These are phyloP conservation scores for Phrynosoma platyrhinos DNA, from an alignment of 2,113 vertebrate genomes.

Conservation along the genomic window DNA sequence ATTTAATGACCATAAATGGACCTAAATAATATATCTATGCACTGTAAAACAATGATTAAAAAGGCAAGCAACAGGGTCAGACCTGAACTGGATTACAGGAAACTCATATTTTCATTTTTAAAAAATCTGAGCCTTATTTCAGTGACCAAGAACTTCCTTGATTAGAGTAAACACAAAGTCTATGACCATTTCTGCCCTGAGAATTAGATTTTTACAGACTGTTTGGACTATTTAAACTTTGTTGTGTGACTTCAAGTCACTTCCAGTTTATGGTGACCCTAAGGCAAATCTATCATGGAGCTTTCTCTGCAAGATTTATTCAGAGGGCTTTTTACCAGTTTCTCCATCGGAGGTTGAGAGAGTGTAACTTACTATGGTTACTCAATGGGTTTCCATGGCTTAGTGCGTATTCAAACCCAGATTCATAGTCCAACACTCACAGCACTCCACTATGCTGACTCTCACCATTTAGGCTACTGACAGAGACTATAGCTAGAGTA, in stretches of 20 bases:
- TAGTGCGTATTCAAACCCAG: too few relatives aligned
- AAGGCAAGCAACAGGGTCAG: slow-evolving; percentile 13
- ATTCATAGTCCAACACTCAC: too few relatives aligned
- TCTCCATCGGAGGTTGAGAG: too few relatives aligned
- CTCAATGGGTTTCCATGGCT: too few relatives aligned
- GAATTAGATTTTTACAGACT: not conserved
- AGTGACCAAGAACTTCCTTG: slow-evolving; percentile 57
- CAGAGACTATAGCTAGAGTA: not conserved
- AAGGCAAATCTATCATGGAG: too few relatives aligned
- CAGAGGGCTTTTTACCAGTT: too few relatives aligned
- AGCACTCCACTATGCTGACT: too few relatives aligned
- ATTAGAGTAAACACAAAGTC: not conserved
- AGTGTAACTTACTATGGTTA: too few relatives aligned
- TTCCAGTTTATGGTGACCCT: too few relatives aligned
- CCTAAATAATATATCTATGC: not conserved
- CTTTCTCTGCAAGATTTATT: too few relatives aligned
- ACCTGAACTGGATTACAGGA: slow-evolving; percentile 27
- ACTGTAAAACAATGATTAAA: slow-evolving; percentile 59
- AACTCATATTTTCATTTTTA: slow-evolving; percentile 4
- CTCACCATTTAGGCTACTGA: not conserved
- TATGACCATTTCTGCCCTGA: not conserved
- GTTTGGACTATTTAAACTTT: not conserved
- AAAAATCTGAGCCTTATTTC: slow-evolving; percentile 49
- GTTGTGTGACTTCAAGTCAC: too few relatives aligned
- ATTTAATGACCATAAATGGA: not conserved